Evolutionary conservation across 2,888 invertebrate species (phyloP), one percentile per base, ranked within the genome.

Genomic region (Ochropleura leucogaster): DNA sequence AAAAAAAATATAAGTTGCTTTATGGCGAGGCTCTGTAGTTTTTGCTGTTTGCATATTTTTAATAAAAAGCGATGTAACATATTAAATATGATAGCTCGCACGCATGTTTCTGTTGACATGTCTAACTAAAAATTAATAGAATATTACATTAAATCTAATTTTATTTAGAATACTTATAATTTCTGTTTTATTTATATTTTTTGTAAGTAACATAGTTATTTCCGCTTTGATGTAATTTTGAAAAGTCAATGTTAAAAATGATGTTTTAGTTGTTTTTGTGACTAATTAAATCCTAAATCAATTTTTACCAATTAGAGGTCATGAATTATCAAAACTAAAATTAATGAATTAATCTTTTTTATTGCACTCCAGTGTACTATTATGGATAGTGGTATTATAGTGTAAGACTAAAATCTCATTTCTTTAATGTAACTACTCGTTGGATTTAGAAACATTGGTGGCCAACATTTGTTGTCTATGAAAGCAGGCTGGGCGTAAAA

Each of bases 321-420:
- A 73, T 68, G 42, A 80, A 80, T 71, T 68, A 76, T 59, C 42
- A 73, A 73, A 77, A 64, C 49, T 40, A 9, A 59, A 70, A 68
- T 63, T 44, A 72, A 67, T 42, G 66, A 30, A 69, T 30, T n/a
- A n/a, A 16, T 20, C 49, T 64, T 62, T 81, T 79, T 82, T 72
- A 79, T 55, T 84, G 84, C 79, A 84, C 78, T 77, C 66, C 76
- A 72, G 77, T 84, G 80, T 82, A 79, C 67, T 78, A 51, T 63
- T 71, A 71, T 66, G 75, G 66, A 83, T 85, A 81, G 75, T 80
- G 72, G 83, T 80, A 78, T 80, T 78, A 78, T 85, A 85, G 77
- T 53, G 47, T 85, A 85, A 85, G 83, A 74, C 49, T 85, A 73
- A 83, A 83, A 76, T 82, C 84, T 84, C 82, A 82, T 85, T 85